phyloP scores from a whole-genome alignment of 2,797 vertebrate genomes.

The Capromys pilorides region DNA sequence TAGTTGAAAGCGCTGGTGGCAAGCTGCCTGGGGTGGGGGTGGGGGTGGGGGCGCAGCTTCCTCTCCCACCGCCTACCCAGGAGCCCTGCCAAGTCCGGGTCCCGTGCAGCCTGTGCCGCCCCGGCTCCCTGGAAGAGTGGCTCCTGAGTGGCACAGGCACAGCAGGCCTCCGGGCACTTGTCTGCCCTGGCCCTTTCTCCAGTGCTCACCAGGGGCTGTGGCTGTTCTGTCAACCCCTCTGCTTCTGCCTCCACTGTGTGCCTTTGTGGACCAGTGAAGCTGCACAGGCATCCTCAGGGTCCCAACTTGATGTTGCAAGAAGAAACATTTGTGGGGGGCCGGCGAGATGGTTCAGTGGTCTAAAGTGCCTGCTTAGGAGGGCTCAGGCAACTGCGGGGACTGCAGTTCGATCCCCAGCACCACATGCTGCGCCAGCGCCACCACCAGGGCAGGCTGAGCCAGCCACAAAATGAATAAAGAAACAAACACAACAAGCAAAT shows the following conservation, averaged over 20 bases:
- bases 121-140: not conserved
- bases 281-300: not conserved
- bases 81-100: not conserved
- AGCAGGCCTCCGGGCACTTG: not conserved
- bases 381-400: too few relatives aligned
- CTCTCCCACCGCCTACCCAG: not conserved
- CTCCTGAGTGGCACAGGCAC: not conserved
- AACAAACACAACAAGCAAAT: too few relatives aligned
- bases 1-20: fast-evolving
- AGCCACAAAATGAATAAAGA: too few relatives aligned
- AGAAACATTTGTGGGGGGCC: too few relatives aligned
- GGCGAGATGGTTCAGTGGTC: too few relatives aligned
- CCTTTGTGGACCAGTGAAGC: not conserved
- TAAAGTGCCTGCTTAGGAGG: too few relatives aligned
- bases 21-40: not conserved
- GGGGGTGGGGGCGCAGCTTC: too few relatives aligned
- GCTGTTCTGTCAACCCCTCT: not conserved
- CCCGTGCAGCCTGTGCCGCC: too few relatives aligned
- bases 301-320: not conserved
- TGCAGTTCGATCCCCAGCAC: too few relatives aligned
- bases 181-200: not conserved
- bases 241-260: too few relatives aligned
- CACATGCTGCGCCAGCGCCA: too few relatives aligned
- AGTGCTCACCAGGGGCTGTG: not conserved
- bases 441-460: too few relatives aligned